phyloP scores from a whole-genome alignment of 2,888 invertebrate species.

The Fragum sueziense region DNA sequence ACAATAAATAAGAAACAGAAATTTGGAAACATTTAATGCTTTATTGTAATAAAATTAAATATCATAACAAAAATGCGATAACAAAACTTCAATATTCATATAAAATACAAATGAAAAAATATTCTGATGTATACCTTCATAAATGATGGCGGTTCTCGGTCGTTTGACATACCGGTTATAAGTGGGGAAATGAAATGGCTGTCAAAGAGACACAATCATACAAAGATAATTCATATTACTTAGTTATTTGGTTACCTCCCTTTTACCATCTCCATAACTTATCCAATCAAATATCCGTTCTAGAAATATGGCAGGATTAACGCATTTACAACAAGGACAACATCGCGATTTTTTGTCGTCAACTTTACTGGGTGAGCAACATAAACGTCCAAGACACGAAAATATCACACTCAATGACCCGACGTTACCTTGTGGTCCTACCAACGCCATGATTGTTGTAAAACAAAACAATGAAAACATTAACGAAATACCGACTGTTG shows the following conservation, averaged over 20 bases:
- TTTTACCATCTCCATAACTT: constrained; percentile 22
- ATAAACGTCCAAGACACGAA: neutral
- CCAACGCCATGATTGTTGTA: constrained; percentile 65
- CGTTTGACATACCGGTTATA: no score
- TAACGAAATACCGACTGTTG: constrained; percentile 70
- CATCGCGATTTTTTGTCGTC: neutral
- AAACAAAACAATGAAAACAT: constrained; percentile 71
- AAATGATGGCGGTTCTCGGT: no score
- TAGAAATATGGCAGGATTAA: constrained; percentile 9
- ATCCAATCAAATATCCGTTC: constrained; percentile 47
- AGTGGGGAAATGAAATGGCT: no score
- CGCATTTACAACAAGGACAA: constrained; percentile 21
- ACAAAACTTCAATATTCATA: no score
- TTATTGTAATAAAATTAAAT: no score
- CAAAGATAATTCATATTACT: no score
- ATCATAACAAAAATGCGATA: no score
- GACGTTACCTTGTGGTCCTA: constrained; percentile 71
- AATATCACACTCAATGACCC: constrained; percentile 54
- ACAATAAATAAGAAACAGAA: no score
- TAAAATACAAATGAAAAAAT: no score
- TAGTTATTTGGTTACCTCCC: neutral
- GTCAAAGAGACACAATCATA: no score
- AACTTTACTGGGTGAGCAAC: neutral
- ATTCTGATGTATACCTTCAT: no score
- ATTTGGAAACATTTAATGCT: no score